phyloP scores from a whole-genome alignment of 2,113 vertebrate species.

The Nansenia antarctica region DNA sequence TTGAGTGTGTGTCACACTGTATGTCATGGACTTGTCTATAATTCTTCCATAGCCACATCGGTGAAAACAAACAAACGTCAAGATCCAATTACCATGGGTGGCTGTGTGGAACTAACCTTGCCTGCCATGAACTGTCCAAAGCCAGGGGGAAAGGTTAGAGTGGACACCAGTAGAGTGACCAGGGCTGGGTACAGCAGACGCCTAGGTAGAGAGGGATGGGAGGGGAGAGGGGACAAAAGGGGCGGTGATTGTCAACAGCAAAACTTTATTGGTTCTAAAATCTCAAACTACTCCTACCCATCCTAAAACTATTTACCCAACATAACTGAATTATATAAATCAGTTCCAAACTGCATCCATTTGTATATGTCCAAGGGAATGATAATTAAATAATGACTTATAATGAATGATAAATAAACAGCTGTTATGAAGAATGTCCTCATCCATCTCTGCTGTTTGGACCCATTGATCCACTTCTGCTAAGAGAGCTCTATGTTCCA shows the following conservation, averaged over 20 bases:
- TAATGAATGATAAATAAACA: neutral
- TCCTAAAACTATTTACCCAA: neutral
- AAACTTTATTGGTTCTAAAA: neutral
- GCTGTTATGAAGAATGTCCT: neutral
- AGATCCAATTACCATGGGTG: too few relatives aligned
- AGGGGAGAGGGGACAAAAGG: neutral
- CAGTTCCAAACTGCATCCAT: too few relatives aligned
- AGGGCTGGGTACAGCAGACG: constrained; percentile 92
- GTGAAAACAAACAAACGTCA: too few relatives aligned
- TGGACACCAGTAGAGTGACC: constrained; percentile 90
- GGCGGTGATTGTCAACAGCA: too few relatives aligned
- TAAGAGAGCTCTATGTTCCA: neutral
- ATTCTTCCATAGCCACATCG: too few relatives aligned
- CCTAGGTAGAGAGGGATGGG: constrained; percentile 59
- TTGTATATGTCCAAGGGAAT: neutral
- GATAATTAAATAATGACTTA: neutral
- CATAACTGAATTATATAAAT: too few relatives aligned
- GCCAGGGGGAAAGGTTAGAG: constrained; percentile 91
- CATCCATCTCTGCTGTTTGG: neutral
- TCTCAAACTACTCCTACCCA: neutral
- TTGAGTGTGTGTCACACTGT: too few relatives aligned
- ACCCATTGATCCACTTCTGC: neutral
- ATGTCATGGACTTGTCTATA: too few relatives aligned
- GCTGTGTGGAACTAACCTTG: constrained; percentile 81
- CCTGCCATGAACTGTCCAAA: constrained; percentile 99